Base-by-base conservation (phyloP, 2,113 vertebrate species). In the Illadopsis cleaveri region DNA sequence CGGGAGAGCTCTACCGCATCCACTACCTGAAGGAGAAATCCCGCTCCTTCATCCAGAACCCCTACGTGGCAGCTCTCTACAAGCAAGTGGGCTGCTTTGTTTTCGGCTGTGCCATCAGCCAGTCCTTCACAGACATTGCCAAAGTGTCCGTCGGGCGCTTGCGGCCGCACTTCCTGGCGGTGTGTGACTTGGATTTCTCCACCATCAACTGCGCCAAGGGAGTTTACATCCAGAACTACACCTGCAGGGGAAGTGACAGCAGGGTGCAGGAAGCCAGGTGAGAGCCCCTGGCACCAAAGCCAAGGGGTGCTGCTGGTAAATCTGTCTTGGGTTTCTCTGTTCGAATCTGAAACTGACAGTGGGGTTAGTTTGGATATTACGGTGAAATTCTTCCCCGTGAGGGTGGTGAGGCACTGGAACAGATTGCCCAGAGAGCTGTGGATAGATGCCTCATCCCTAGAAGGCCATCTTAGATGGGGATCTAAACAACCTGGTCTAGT, bases 111-210 rank as follows among this genome's bases (percentile, higher is more conserved):
- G 99, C 99, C 68, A 97, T 99, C 97, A 99, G 99, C 98, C 99
- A 99, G 97, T 99, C 99, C 31, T 99, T 99, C 97, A 99, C 99
- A 37, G 99, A 99, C 98, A 99, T 99, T 50, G 99, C 99, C 91
- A 99, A 99, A 97, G 99, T 99, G 96, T 99, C 99, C 6, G 99
- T 99, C n/a, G 99, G 99, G 35, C 99, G 99, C 47, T 98, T 99
- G 98, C 98, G 99, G 89, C 99, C 99, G 2, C 99, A 99, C 96
- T 99, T 99, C 97, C 75, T 99, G 80, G 98, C 97, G 0, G 98
- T 99, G 69, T 99, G 99, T 27, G 75, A 96, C n/a, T 98, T 98
- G 10, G 98, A 99, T 96, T 98, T 98, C 96, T 97, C 98, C 86
- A 96, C 95, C 80, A 98, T 99, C 97, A 97, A 99, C 98, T 99